Evolutionary conservation across 2,888 invertebrate genomes (phyloP), one percentile per base, ranked within the genome.

Genomic region (Scaeva pyrastri): DNA sequence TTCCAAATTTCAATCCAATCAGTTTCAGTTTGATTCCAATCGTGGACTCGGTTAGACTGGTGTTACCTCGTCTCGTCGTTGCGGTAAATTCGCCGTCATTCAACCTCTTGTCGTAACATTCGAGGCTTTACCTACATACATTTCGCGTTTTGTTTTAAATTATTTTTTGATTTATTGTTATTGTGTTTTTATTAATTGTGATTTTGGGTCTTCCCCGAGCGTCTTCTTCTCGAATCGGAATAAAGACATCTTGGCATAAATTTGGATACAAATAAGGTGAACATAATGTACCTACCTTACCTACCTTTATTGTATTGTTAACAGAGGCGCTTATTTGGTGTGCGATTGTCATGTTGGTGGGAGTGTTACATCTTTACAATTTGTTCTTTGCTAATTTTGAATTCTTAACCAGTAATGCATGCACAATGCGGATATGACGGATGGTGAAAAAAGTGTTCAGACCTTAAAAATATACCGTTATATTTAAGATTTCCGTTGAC

Each of bases 211-310:
- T 45, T 71, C 52, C 62, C 36, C 41, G 21, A 41, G 71, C 31
- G 31, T 31, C 31, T 31, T 5, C 64, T 74, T 75, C 50, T 80
- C 71, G 79, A 58, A 84, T 68, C 75, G 75, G 84, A 74, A 84
- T 79, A 43, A 74, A 50, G 19, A 68, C 75, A 43, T 16, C 50
- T 55, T 52, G 60, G 52, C 50, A 58, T 58, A 39, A 48, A 68
- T 43, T 77, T 66, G 60, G 72, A 41, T 76, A 56, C 85, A 73
- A 76, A 85, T 55, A 81, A 85, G 85, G 85, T 85, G 81, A 85
- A 81, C 31, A 60, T 73, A n/a, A 48, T n/a, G n/a, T n/a, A n/a
- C n/a, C n/a, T n/a, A n/a, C n/a, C n/a, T n/a, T n/a, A n/a, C n/a
- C n/a, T n/a, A n/a, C n/a, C n/a, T n/a, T n/a, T n/a, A n/a, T 52